Evolutionary conservation across 2,888 invertebrate species (phyloP), one percentile per base, ranked within the genome.

Genomic region (Perithous albicinctus): DNA sequence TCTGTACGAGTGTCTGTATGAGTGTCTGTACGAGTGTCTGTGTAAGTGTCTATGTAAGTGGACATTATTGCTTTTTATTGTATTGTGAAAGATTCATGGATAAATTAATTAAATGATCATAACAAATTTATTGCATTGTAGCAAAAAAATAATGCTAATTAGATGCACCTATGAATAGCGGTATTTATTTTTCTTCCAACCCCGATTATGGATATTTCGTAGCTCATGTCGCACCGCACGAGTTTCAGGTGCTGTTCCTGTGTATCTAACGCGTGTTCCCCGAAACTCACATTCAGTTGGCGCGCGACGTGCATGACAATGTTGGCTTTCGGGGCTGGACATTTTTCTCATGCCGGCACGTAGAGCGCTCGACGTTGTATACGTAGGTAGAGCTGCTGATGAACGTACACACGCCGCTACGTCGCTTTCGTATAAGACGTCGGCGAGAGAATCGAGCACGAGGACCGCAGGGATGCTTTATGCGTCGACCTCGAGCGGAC

Each of bases 401-500:
- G 54, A 38, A 67, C 54, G 48, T 67, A 29, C 56, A 61, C 66
- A 63, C 63, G 61, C 51, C 46, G 59, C 59, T 15, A 32, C 59
- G 8, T 56, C 56, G 69, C 63, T 79, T 82, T 75, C 32, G 78
- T 72, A n/a, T n/a, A 41, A 79, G 41, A 82, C 78, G 54, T 70
- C 61, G 75, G 38, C 79, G 56, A 32, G 56, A 56, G 74, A 63
- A 70, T 76, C 64, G 81, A 48, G 56, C 35, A 75, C 67, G 76
- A 61, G 78, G 63, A 67, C 56, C 79, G 56, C 46, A 86, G 82
- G 87, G 88, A 89, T 90, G 89, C 85, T 90, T 90, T 90, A 89
- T 91, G 89, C 86, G 85, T 84, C 89, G 87, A 89, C 90, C 89
- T 88, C 87, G 84, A 85, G 87, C 83, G 84, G 86, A 86, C 86